Conservation (phyloP, 2,113 vertebrate species). For the Phocoena phocoena region DNA sequence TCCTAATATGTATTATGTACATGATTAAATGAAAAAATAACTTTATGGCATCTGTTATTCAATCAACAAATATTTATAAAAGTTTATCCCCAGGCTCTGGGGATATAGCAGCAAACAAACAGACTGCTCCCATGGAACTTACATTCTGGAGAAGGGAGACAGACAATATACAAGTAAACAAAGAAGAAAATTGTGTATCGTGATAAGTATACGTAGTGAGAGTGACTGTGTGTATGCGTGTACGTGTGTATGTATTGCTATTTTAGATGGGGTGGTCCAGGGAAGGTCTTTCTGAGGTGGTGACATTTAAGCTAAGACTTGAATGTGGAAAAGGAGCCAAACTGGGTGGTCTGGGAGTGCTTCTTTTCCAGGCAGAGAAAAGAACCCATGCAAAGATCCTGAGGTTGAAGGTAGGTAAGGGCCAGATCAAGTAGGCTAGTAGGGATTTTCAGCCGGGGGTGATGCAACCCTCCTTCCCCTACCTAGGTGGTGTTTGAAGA, state of each 20-base stretch:
- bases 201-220: background rate
- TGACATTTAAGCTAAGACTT: background rate
- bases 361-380: background rate
- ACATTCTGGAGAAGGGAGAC: background rate
- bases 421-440: background rate
- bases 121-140: background rate
- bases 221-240: background rate
- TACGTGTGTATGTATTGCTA: background rate
- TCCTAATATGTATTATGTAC: background rate
- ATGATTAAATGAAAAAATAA: background rate
- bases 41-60: background rate
- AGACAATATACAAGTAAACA: background rate
- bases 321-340: background rate
- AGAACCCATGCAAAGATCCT: background rate
- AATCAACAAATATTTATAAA: background rate
- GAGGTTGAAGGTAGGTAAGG: background rate
- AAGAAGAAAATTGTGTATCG: background rate
- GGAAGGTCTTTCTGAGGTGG: background rate
- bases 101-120: background rate
- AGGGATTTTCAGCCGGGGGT: background rate
- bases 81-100: background rate
- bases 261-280: background rate
- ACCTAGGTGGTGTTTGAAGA: background rate
- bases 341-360: background rate
- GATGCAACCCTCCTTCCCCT: background rate